Base-by-base conservation (phyloP, 2,888 invertebrate genomes). In the Hemaris fuciformis region DNA sequence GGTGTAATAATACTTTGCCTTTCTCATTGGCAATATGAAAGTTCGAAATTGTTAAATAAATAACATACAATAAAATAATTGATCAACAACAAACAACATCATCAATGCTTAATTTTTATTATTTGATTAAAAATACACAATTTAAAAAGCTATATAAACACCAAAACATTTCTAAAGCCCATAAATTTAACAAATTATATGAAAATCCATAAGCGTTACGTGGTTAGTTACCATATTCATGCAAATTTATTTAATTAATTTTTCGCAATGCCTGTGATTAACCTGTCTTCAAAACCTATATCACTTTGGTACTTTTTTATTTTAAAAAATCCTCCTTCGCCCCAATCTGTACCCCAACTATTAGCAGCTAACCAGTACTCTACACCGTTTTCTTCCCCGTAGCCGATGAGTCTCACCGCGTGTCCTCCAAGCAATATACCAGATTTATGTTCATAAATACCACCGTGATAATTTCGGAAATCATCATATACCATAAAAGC, bases 361-460 rank as follows among this genome's bases (percentile, higher is more conserved):
- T 72, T 71, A 13, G 62, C 66, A 5, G 22, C 70, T 22, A 71
- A 59, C 71, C 70, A 68, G 25, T 62, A 71, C 7, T 62, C 53
- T 0, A 20, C 3, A 6, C 59, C 66, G 31, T 58, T 25, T 46
- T 71, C 64, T 6, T 60, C 57, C 42, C 71, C 72, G 25, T 66
- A 71, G 0, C 70, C 72, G 25, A 71, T 53, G 7, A 71, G 10
- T 5, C 64, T 62, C 0, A 68, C 68, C 15, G 66, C 63, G 5
- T 69, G 72, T 0, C 0, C 0, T 0, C 41, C 53, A 1, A 1
- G 3, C 3, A 0, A 0, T 18, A 31, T 8, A 7, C 53, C 53
- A 31, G 18, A 53, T 53, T 31, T 15, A 31, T 53, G 31, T 27
- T 18, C 31, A 18, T 53, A 53, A 53, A 53, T 31, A 3, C 53